A percentile compares a stretch with the other conserved stretches of the same genome.
Conservation (phyloP, 2,113 vertebrate genomes). For the Ursus arctos region DNA sequence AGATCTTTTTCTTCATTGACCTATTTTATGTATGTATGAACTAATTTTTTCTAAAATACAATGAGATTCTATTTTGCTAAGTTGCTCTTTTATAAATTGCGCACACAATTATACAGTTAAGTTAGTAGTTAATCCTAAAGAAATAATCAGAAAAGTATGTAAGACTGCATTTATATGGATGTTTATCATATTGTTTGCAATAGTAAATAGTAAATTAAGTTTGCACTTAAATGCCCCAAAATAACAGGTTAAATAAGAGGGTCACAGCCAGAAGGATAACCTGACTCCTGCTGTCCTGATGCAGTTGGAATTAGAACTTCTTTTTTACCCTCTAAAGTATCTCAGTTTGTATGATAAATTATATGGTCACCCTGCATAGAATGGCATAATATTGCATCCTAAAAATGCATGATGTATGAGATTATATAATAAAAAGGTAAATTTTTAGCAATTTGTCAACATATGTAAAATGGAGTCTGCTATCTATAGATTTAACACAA, state of each 20-base stretch:
- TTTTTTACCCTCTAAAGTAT: not conserved
- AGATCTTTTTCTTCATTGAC: not conserved
- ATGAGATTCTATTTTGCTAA: not conserved
- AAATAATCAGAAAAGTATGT: not conserved
- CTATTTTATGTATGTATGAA: not conserved
- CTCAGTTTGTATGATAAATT: not conserved
- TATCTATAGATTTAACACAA: not conserved
- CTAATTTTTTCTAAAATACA: not conserved
- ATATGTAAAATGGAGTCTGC: slow-evolving; percentile 21
- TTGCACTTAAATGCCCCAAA: not conserved
- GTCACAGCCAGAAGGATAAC: not conserved
- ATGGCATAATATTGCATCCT: not conserved
- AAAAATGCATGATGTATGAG: not conserved
- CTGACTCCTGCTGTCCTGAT: not conserved
- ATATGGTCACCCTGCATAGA: not conserved
- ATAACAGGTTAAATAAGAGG: not conserved
- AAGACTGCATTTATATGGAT: not conserved
- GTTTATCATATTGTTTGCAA: not conserved
- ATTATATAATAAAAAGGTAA: not conserved
- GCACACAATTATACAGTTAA: not conserved
- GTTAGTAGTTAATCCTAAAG: not conserved
- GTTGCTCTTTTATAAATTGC: not conserved
- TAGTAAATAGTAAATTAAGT: not conserved
- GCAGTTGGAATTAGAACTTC: not conserved
- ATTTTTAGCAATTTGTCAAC: not conserved